These are phyloP conservation scores for Hyles vespertilio DNA, from an alignment of 1,140 invertebrate species.

Conservation along the genomic window DNA sequence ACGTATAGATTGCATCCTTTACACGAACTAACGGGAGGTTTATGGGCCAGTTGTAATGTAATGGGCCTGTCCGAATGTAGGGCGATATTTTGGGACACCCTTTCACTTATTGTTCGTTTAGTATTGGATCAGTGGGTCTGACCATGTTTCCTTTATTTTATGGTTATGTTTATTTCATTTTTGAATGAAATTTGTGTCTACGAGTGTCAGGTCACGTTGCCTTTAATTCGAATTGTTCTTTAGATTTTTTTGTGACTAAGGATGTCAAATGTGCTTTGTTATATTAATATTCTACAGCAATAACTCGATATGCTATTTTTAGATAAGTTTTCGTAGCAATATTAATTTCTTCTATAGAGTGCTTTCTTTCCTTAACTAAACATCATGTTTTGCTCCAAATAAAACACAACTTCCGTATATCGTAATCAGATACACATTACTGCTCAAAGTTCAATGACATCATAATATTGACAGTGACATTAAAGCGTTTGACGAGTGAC, in stretches of 20 bases:
- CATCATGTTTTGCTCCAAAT: too few species aligned
- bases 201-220: too few species aligned
- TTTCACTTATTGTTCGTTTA: slow-evolving; percentile 29
- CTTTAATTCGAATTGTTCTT: too few species aligned
- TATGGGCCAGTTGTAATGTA: slow-evolving; percentile 33
- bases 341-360: too few species aligned
- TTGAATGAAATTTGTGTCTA: not conserved
- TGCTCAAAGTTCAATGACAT: slow-evolving; percentile 7
- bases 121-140: slow-evolving; percentile 13
- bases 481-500: slow-evolving; percentile 15
- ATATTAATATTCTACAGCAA: too few species aligned
- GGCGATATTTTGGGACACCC: slow-evolving; percentile 29
- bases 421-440: too few species aligned
- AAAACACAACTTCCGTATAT: too few species aligned
- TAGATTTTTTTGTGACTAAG: too few species aligned
- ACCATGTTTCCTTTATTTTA: not conserved
- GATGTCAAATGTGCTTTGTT: too few species aligned
- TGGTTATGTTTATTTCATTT: not conserved
- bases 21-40: slow-evolving; percentile 46
- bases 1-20: slow-evolving; percentile 48
- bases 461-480: slow-evolving; percentile 21
- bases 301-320: too few species aligned
- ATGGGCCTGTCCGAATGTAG: slow-evolving; percentile 23
- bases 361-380: too few species aligned
- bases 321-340: too few species aligned